These are phyloP conservation scores for Biston betularia DNA, from an alignment of 2,888 invertebrate genomes.

Conservation along the genomic window DNA sequence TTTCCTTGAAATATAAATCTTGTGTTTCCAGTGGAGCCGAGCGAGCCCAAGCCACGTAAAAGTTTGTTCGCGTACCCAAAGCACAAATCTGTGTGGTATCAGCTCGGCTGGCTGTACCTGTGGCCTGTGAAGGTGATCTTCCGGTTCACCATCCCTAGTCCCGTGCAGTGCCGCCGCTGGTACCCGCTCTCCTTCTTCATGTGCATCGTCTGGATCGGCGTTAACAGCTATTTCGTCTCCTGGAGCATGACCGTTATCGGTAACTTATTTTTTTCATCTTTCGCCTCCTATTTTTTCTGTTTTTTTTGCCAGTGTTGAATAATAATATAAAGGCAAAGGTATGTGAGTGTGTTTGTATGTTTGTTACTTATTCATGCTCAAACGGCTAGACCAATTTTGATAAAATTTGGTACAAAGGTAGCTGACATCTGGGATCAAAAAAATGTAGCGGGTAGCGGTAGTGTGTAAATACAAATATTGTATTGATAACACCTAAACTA, in stretches of 20 bases:
- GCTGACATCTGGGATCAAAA: too few relatives aligned
- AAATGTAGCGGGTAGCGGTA: too few relatives aligned
- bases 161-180: conserved; percentile 83
- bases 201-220: conserved; percentile 95
- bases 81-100: conserved; percentile 61
- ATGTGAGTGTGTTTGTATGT: too few relatives aligned
- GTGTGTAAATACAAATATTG: too few relatives aligned
- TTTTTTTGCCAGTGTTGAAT: neutral
- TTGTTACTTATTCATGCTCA: too few relatives aligned
- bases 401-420: too few relatives aligned
- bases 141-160: conserved; percentile 90
- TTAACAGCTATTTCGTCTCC: conserved; percentile 94
- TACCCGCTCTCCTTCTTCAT: conserved; percentile 94
- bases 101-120: conserved; percentile 88
- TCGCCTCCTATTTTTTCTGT: neutral
- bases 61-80: conserved; percentile 79
- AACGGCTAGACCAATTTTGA: too few relatives aligned
- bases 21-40: conserved; percentile 45
- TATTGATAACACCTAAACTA: too few relatives aligned
- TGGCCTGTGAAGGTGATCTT: conserved; percentile 91
- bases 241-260: conserved; percentile 97
- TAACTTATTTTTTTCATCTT: conserved; percentile 53
- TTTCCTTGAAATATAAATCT: neutral
- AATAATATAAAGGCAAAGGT: too few relatives aligned
- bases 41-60: conserved; percentile 53